Evolutionary conservation across 2,797 vertebrate genomes (phyloP).

Genomic region (Xenentodon cancila): DNA sequence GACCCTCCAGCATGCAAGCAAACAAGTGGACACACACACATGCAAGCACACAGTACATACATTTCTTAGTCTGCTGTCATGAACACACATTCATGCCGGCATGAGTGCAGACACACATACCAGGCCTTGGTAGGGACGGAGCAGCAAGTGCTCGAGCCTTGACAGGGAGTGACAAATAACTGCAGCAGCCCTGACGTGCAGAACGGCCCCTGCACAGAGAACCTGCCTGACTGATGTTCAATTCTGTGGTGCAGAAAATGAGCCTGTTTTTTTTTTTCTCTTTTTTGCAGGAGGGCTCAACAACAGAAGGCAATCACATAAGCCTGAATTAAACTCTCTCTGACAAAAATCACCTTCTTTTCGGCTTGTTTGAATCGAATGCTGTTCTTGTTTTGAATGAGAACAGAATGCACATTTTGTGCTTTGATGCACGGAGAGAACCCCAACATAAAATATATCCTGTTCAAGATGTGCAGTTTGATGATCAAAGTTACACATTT

Average conservation of each 20-base stretch:
- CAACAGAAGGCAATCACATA: conserved; percentile 1
- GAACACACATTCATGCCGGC: conserved; percentile 38
- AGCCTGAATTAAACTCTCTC: conserved; percentile 9
- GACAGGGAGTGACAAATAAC: conserved; percentile 72
- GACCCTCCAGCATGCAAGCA: conserved; percentile 27
- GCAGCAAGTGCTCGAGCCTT: conserved; percentile 45
- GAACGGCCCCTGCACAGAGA: conserved; percentile 42
- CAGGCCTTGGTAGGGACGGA: conserved; percentile 46
- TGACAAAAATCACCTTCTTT: conserved; percentile 1
- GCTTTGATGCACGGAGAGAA: too few species aligned
- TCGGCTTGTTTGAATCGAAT: too few species aligned
- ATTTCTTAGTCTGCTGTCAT: conserved; percentile 19
- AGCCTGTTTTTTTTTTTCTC: neutral
- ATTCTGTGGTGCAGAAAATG: conserved; percentile 32
- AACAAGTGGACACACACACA: conserved; percentile 24
- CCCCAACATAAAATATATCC: too few species aligned
- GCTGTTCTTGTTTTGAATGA: neutral
- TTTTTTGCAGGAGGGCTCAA: conserved; percentile 11
- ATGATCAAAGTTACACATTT: too few species aligned
- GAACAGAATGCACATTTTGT: too few species aligned
- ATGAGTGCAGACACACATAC: conserved; percentile 9
- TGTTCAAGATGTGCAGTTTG: too few species aligned
- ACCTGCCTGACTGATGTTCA: conserved; percentile 39
- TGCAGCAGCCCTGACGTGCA: conserved; percentile 67
- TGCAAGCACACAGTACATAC: conserved; percentile 18